phyloP scores from a whole-genome alignment of 2,797 vertebrate species.

The Staurois parvus region DNA sequence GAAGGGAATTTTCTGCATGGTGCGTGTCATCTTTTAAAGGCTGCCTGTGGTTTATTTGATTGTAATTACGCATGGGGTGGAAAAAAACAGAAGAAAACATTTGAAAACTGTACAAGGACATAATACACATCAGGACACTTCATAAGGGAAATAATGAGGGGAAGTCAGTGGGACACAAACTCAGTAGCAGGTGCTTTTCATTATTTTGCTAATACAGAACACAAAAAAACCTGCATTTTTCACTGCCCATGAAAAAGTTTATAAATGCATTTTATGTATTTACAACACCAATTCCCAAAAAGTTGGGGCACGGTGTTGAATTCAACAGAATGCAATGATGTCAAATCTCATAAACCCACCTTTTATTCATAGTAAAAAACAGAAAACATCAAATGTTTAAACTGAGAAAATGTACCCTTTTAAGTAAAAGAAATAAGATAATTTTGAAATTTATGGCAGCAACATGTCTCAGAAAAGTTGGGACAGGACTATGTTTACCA shows the following conservation, averaged over 20 bases:
- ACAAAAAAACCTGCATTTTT: conserved; percentile 34
- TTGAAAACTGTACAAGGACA: conserved; percentile 22
- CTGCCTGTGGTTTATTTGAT: conserved; percentile 59
- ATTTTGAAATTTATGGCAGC: too few relatives aligned
- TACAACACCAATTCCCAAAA: too few relatives aligned
- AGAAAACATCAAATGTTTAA: too few relatives aligned
- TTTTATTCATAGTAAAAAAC: too few relatives aligned
- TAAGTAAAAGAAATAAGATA: too few relatives aligned
- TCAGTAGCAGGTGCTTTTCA: conserved; percentile 38
- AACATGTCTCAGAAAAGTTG: too few relatives aligned
- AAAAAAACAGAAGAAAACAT: conserved; percentile 30
- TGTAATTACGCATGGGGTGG: conserved; percentile 49
- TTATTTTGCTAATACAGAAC: conserved; percentile 42
- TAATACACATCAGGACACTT: conserved; percentile 11
- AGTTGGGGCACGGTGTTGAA: too few relatives aligned
- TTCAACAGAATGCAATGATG: too few relatives aligned
- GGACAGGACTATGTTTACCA: too few relatives aligned
- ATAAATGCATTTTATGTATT: neutral
- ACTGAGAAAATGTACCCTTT: too few relatives aligned
- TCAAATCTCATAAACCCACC: too few relatives aligned
- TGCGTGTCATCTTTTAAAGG: conserved; percentile 46
- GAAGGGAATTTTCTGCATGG: conserved; percentile 33
- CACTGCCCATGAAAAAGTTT: conserved; percentile 22
- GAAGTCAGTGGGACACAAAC: conserved; percentile 48
- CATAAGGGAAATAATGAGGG: conserved; percentile 47